phyloP scores from a whole-genome alignment of 2,113 vertebrate genomes.

The Cricetomys ansorgei region DNA sequence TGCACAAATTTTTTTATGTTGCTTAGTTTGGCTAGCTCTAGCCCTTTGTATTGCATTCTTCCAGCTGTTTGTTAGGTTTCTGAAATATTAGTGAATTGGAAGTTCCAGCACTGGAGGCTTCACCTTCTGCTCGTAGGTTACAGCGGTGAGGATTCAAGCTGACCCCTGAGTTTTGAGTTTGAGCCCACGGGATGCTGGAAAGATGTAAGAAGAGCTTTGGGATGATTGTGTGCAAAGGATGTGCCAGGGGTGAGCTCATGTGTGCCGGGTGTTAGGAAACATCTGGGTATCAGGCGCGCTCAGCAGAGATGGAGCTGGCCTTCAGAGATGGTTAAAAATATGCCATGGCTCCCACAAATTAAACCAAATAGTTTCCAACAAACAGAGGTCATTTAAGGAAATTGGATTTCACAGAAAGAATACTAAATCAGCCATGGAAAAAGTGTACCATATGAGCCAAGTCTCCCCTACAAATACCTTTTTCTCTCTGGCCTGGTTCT shows the following conservation, averaged over 20 bases:
- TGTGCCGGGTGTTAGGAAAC: conserved; percentile 70
- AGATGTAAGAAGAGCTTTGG: conserved; percentile 49
- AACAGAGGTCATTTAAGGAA: conserved; percentile 77
- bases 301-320: conserved; percentile 59
- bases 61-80: conserved; percentile 30
- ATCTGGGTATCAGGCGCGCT: conserved; percentile 74
- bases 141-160: background rate
- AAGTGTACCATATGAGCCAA: conserved; percentile 8
- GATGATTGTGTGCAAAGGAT: conserved; percentile 49
- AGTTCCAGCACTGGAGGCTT: conserved; percentile 7
- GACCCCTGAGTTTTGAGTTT: conserved; percentile 39
- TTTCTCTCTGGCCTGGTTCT: conserved; percentile 20
- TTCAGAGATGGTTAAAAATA: conserved; percentile 70
- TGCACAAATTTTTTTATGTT: conserved; percentile 38
- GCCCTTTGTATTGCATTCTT: conserved; percentile 27
- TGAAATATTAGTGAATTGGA: conserved; percentile 28
- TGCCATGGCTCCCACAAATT: conserved; percentile 67
- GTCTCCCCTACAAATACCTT: conserved; percentile 64
- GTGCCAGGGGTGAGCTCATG: conserved; percentile 78
- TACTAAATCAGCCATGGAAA: conserved; percentile 71
- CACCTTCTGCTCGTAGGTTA: conserved; percentile 36
- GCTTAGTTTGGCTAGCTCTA: background rate
- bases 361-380: conserved; percentile 77
- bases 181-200: conserved; percentile 41
- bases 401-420: conserved; percentile 68